These are phyloP conservation scores for Megastigmus dorsalis DNA, from an alignment of 2,888 invertebrate species.

Conservation along the genomic window DNA sequence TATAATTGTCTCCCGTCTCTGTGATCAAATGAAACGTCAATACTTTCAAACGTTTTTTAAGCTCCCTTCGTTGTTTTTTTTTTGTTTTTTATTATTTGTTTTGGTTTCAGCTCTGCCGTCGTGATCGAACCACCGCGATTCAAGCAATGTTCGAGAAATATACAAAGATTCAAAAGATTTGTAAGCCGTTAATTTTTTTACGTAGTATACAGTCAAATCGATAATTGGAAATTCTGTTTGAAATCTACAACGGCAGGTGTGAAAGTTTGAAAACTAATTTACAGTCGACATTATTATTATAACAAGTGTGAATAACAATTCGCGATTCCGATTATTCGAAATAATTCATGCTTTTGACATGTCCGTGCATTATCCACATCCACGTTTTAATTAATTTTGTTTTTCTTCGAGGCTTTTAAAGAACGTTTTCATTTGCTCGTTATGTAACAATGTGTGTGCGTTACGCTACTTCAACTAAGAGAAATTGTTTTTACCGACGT, in stretches of 20 bases:
- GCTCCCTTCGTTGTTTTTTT: slow-evolving; percentile 38
- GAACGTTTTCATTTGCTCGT: slow-evolving; percentile 14
- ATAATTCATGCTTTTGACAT: slow-evolving; percentile 9
- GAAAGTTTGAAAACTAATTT: slow-evolving; percentile 64
- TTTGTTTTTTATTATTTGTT: not conserved
- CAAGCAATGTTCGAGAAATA: not conserved
- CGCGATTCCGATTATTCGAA: slow-evolving; percentile 57
- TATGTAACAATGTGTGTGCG: slow-evolving; percentile 16
- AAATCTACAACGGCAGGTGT: slow-evolving; percentile 63
- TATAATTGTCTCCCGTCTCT: not conserved
- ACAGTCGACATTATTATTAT: slow-evolving; percentile 58
- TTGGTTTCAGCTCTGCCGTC: not conserved
- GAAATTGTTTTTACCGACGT: slow-evolving; percentile 18
- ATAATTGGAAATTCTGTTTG: slow-evolving; percentile 10
- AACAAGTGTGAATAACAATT: slow-evolving; percentile 58
- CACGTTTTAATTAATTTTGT: not conserved
- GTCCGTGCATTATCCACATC: not conserved
- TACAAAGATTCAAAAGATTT: slow-evolving; percentile 11
- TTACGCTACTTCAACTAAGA: slow-evolving; percentile 28
- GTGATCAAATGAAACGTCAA: slow-evolving; percentile 23
- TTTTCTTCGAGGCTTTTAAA: slow-evolving; percentile 11
- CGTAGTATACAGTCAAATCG: slow-evolving; percentile 12
- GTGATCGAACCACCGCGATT: too few species aligned
- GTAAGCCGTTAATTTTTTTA: too few species aligned
- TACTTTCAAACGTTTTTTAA: slow-evolving; percentile 53